Conservation (phyloP, 1,140 invertebrate genomes). For the Marisa cornuarietis region DNA sequence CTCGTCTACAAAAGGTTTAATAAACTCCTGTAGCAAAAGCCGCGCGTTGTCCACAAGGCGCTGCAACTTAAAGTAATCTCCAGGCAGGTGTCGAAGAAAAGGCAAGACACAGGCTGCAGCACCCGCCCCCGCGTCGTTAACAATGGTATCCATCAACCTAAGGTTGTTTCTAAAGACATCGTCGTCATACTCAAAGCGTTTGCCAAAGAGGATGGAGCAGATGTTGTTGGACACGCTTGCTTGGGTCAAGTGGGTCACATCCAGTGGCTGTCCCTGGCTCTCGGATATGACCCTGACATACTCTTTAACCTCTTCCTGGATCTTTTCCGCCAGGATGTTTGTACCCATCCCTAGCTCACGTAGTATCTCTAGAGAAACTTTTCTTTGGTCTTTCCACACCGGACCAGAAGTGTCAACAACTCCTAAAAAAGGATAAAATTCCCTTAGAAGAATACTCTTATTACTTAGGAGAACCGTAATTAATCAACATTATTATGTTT, state of each 20-base stretch:
- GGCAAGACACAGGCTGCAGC: slow-evolving; percentile 14
- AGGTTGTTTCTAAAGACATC: slow-evolving; percentile 20
- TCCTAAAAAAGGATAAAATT: slow-evolving; percentile 10
- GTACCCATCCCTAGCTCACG: slow-evolving; percentile 81
- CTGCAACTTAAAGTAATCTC: slow-evolving; percentile 35
- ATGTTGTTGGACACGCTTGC: slow-evolving; percentile 78
- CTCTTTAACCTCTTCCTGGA: slow-evolving; percentile 59
- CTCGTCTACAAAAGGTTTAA: slow-evolving; percentile 14
- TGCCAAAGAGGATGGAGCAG: slow-evolving; percentile 87
- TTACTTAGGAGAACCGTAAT: too few species aligned
- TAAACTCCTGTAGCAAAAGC: slow-evolving; percentile 1
- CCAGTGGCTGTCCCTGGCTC: slow-evolving; percentile 8
- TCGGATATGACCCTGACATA: slow-evolving; percentile 11
- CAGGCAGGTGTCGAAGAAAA: slow-evolving; percentile 26
- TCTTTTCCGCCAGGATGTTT: slow-evolving; percentile 74
- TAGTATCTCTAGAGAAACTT: slow-evolving; percentile 77
- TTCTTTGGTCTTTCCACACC: slow-evolving; percentile 84
- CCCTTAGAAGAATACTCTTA: too few species aligned
- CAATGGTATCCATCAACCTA: slow-evolving; percentile 6
- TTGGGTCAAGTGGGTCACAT: slow-evolving; percentile 20
- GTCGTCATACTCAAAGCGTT: slow-evolving; percentile 69
- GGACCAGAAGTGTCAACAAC: slow-evolving; percentile 74
- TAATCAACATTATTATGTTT: too few species aligned
- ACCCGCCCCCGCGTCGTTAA: background rate
- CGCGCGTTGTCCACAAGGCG: slow-evolving; percentile 12